Evolutionary conservation across 1,140 invertebrate genomes (phyloP), one percentile per base, ranked within the genome.

Genomic region (Ptiloglossa arizonensis): DNA sequence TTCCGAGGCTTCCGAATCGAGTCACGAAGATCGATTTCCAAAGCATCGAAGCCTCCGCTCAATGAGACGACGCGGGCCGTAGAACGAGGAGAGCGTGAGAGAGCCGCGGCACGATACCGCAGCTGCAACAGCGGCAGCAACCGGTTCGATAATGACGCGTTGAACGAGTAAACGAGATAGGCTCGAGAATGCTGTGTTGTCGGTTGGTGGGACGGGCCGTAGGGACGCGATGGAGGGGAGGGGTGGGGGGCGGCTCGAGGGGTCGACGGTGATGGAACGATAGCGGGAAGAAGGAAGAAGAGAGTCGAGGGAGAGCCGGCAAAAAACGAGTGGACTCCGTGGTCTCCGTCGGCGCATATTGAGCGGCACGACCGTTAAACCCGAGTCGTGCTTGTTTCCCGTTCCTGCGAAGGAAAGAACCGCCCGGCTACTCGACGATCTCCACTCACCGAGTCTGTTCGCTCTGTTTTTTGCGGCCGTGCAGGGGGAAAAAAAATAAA

Each of bases 61-160:
- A 88, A 87, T 89, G 87, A 87, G 75, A 85, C 78, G 72, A 59
- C 74, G 59, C 72, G 5, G 22, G 44, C n/a, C n/a, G n/a, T n/a
- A 32, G 57, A 24, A 15, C 67, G 80, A 63, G 77, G 80, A 73
- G 79, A 88, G 81, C 85, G 86, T 87, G 86, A 88, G 88, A 88
- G 83, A 83, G 57, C 35, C 66, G 24, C 48, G 74, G 64, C 66
- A 44, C 59, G 82, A 83, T 75, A 69, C 76, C 48, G 82, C 82
- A 85, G 82, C 87, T 85, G 85, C 79, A 69, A 64, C 81, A 73
- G 86, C 73, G 83, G 73, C 85, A 79, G 76, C 85, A 89, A 89
- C 88, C 87, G 83, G 87, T 89, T 84, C 79, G 87, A 85, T 89
- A 89, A 89, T 89, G 84, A 88, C 83, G 80, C 41, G 78, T 85